phyloP scores from a whole-genome alignment of 2,113 vertebrate genomes.

The Gallinago jamesoni region DNA sequence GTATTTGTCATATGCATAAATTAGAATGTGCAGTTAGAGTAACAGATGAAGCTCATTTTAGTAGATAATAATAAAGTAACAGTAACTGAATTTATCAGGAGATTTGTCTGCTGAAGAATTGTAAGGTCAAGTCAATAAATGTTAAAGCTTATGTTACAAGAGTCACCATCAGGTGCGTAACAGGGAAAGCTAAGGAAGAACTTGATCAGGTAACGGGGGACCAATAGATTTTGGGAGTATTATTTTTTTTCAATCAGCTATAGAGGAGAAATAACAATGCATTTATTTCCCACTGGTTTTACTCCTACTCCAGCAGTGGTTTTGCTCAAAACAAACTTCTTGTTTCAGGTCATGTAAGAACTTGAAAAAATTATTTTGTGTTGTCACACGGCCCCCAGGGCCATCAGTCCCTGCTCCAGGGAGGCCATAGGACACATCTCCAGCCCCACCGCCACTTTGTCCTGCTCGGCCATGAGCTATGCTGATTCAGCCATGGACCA shows the following conservation, averaged over 20 bases:
- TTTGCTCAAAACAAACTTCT: not conserved
- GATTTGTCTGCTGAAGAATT: not conserved
- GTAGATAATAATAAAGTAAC: not conserved
- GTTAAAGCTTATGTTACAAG: not conserved
- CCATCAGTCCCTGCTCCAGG: accelerated
- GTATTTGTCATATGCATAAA: not conserved
- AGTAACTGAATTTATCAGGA: not conserved
- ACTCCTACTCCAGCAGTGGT: accelerated
- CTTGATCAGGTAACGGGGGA: not conserved
- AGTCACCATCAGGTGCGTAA: not conserved
- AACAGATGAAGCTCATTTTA: not conserved
- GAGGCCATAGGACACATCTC: accelerated
- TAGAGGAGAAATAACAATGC: not conserved
- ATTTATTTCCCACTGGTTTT: not conserved
- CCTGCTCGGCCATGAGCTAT: not conserved
- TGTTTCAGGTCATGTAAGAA: not conserved
- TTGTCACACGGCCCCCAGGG: accelerated
- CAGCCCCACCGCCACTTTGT: not conserved
- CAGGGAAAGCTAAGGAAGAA: not conserved
- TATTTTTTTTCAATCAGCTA: not conserved
- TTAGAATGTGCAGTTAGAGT: not conserved
- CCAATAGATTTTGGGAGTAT: not conserved
- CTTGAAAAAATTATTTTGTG: not conserved
- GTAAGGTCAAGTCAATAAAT: not conserved
- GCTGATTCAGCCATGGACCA: accelerated